A percentile compares a stretch with the other conserved stretches of the same genome.
These are phyloP conservation scores for Xylocopa sonorina DNA, from an alignment of 1,140 invertebrate species.

Conservation along the genomic window DNA sequence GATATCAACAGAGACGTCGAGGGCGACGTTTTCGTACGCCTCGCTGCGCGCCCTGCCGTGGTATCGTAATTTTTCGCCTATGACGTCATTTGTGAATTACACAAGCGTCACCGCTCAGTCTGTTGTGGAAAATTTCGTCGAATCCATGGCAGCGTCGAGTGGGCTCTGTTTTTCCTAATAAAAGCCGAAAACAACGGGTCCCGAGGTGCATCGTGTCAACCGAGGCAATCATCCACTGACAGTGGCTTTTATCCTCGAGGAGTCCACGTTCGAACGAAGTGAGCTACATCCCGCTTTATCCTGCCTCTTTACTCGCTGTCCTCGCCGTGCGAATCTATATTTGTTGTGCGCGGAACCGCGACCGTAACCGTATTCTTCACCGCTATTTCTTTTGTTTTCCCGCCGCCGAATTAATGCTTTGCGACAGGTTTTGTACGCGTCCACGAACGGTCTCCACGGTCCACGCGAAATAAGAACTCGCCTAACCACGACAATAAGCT, in stretches of 20 bases:
- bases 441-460: not conserved
- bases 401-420: too few relatives aligned
- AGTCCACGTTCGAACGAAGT: slow-evolving; percentile 7
- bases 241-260: not conserved
- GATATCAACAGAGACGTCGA: slow-evolving; percentile 39
- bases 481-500: not conserved
- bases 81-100: slow-evolving; percentile 71
- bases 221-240: not conserved
- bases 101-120: slow-evolving; percentile 69
- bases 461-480: slow-evolving; percentile 9
- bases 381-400: not conserved
- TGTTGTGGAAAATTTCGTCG: slow-evolving; percentile 70
- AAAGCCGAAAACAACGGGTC: not conserved
- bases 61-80: slow-evolving; percentile 57
- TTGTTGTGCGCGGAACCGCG: slow-evolving; percentile 21
- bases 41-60: slow-evolving; percentile 8
- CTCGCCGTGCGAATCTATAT: slow-evolving; percentile 29
- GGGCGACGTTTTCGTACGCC: slow-evolving; percentile 12
- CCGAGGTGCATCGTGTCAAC: not conserved
- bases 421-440: not conserved
- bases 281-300: slow-evolving; percentile 17
- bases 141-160: slow-evolving; percentile 28
- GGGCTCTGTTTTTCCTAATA: slow-evolving; percentile 33
- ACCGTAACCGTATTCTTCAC: slow-evolving; percentile 21
- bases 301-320: not conserved